Percentiles rank a stretch among this genome's conserved stretches.
Evolutionary conservation across 2,113 vertebrate species (phyloP).

Genomic region (Hylia prasina): DNA sequence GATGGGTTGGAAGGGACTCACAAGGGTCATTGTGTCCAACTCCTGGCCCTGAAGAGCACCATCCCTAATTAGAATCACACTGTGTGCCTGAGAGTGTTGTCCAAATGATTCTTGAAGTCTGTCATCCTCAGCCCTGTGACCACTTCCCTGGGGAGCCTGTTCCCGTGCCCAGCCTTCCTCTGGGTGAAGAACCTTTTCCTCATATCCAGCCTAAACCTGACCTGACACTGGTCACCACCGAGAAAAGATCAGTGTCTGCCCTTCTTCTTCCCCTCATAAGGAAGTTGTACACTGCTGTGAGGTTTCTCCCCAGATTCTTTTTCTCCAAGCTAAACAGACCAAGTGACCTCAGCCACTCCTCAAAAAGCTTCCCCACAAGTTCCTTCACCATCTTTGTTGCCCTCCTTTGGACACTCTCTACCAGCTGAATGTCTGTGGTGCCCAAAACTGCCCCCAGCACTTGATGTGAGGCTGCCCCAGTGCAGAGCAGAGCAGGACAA

Average conservation of each 20-base stretch:
- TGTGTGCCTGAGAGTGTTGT: neutral
- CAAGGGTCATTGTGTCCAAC: accelerated
- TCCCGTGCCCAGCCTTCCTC: neutral
- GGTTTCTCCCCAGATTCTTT: neutral
- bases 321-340: neutral
- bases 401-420: accelerated
- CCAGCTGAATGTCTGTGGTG: too few relatives aligned
- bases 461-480: accelerated
- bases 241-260: neutral
- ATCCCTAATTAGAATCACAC: too few relatives aligned
- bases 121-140: neutral
- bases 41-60: neutral
- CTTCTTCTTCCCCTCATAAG: neutral
- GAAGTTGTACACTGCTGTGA: neutral
- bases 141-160: neutral
- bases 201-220: neutral
- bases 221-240: neutral
- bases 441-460: neutral
- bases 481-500: accelerated
- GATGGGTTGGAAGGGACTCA: neutral
- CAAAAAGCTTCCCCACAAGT: too few relatives aligned
- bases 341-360: neutral
- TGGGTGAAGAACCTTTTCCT: neutral
- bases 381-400: too few relatives aligned
- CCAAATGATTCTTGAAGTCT: neutral